Percentiles rank a stretch among this genome's conserved stretches.
phyloP scores from a whole-genome alignment of 2,888 invertebrate genomes.

The Amblyjoppa fuscipennis region DNA sequence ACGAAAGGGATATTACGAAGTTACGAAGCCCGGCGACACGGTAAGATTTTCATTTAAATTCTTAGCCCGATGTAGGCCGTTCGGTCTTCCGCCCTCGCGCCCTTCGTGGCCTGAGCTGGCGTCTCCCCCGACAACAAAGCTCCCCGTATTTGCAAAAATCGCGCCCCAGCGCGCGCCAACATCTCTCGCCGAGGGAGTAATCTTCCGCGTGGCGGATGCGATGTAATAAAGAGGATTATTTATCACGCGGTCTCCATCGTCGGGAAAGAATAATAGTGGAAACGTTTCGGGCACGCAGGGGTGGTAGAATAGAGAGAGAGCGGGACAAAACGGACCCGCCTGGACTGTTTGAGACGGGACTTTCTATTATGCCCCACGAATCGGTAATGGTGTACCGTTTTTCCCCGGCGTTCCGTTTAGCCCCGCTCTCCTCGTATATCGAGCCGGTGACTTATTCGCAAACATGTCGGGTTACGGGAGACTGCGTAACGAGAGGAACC shows the following conservation, averaged over 20 bases:
- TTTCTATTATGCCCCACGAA: not conserved
- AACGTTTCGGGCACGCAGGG: not conserved
- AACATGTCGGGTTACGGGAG: not conserved
- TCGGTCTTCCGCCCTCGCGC: conserved; percentile 2
- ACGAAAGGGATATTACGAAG: conserved; percentile 8
- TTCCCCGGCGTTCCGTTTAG: not conserved
- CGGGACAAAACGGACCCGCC: no score
- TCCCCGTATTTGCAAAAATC: conserved; percentile 7
- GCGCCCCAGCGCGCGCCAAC: not conserved
- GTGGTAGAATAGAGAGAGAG: not conserved
- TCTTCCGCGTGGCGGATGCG: conserved; percentile 5
- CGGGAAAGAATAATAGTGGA: not conserved
- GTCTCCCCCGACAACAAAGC: not conserved
- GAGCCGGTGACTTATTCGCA: conserved; percentile 7
- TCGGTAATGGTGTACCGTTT: not conserved
- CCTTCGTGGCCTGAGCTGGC: not conserved
- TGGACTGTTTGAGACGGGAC: not conserved
- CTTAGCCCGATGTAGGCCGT: conserved; percentile 4
- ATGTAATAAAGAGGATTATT: conserved; percentile 66
- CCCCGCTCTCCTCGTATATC: not conserved
- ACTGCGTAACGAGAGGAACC: not conserved
- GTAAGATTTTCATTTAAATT: conserved; percentile 38
- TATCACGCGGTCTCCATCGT: conserved; percentile 61
- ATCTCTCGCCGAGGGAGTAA: conserved; percentile 24
- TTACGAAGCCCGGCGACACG: not conserved